Base-by-base conservation (phyloP, 2,113 vertebrate genomes). In the Peromyscus maniculatus region DNA sequence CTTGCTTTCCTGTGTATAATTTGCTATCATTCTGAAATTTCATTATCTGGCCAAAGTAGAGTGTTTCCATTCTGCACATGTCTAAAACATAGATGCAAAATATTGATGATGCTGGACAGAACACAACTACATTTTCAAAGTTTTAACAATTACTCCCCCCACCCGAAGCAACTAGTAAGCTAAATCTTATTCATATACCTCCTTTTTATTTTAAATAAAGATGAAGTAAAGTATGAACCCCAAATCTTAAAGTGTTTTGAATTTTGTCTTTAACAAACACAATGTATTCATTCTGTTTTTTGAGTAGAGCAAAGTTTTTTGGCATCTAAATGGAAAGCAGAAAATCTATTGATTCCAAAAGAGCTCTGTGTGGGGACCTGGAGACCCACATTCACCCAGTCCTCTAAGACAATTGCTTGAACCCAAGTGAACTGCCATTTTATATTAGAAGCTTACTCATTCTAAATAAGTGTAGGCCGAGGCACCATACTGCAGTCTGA, bases 11-110 rank as follows among this genome's bases (percentile, higher is more conserved):
- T n/a, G 19, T 55, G 43, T 21, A 13, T 91, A 72, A 36, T 39
- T 93, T 80, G 55, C 62, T 80, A 91, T 91, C 2, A 67, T 72
- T 92, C 52, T 92, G n/a, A 92, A 93, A 69, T 84, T 95, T 83
- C 12, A 94, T 59, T 93, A 3, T 84, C 64, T 36, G 80, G 36
- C 26, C 71, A 91, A 86, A 13, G n/a, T 26, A 89, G 52, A 89
- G 69, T 71, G 57, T 82, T 87, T 95, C 19, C 89, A 26, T 55
- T 57, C 7, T 57, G 3, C 19, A 8, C 43, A 12, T 69, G 1
- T 28, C 2, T 91, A 16, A 5, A 31, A 52, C 19, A 83, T 39
- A 55, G 12, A 75, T 87, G n/a, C 19, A 21, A 22, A 92, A 7
- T 93, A 69, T 57, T 71, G 43, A 59, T 94, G 46, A 24, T 33